These are phyloP conservation scores for Otolemur crassicaudatus DNA, from an alignment of 2,797 vertebrate species.

Conservation along the genomic window DNA sequence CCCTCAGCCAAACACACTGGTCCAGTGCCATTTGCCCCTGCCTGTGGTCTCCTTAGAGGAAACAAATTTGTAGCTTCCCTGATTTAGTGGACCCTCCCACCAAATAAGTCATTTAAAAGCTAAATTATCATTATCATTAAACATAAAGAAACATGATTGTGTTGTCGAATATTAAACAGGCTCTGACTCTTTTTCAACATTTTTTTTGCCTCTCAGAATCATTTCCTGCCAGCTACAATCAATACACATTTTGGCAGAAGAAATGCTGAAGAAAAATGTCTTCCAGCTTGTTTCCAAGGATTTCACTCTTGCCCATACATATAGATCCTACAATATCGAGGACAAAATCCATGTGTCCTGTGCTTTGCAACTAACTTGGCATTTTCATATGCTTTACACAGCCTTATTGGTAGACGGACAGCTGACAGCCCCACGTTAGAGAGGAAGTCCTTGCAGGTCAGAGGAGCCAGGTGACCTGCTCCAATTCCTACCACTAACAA, in stretches of 20 bases:
- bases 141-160: constrained; percentile 55
- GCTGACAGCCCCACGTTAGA: neutral
- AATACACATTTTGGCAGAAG: constrained; percentile 66
- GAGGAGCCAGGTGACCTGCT: neutral
- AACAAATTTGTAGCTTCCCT: neutral
- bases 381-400: neutral
- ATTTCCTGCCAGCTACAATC: constrained; percentile 61
- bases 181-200: constrained; percentile 7
- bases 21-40: neutral
- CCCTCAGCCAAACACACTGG: neutral
- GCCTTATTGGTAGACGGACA: neutral
- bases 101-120: constrained; percentile 38
- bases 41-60: neutral
- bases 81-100: neutral
- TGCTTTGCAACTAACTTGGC: neutral
- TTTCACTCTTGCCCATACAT: constrained; percentile 18
- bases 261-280: neutral
- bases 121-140: constrained; percentile 62
- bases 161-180: constrained; percentile 53
- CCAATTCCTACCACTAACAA: neutral
- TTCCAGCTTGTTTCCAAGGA: constrained; percentile 36
- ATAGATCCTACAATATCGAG: neutral
- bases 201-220: constrained; percentile 51
- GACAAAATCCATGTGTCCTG: neutral
- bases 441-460: neutral